Base-by-base conservation (phyloP, 2,888 invertebrate species). In the Sinhomidia bicolor region DNA sequence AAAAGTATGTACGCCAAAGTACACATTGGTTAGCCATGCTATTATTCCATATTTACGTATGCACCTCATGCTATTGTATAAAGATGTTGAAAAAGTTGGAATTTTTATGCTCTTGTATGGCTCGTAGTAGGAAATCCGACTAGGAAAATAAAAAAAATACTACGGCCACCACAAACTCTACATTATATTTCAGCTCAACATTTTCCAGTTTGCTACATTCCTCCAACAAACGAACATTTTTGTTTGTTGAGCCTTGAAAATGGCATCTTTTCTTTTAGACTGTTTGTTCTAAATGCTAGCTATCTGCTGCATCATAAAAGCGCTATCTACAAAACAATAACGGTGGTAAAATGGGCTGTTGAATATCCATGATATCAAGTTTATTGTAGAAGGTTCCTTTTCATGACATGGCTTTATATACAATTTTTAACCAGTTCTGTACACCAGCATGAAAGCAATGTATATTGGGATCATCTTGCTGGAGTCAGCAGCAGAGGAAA, bases 111-210 rank as follows among this genome's bases (percentile, higher is more conserved):
- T 51, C 78, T 71, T 17, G 26, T 44, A 14, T 81, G 65, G 2
- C 17, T 47, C 65, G 65, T 20, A 65, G 65, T 20, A 65, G 81
- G 65, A 81, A 51, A 81, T 81, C 65, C 65, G 62, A 44, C 20
- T 65, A 12, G 81, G 81, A 60, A 44, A 81, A 65, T 80, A 62
- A 80, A 65, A 81, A 57, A 65, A 65, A 62, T 81, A 65, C 60
- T 81, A 32, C 14, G 60, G 1, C 29, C 60, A 68, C 9, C 6
- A 9, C 23, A 71, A 23, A 9, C 26, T 7, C 47, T 60, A 29
- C 29, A 10, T 54, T n/a, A 3, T 23, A 29, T 1, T 23, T 71
- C 41, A 10, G 44, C 23, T 71, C 23, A 23, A 44, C 71, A 17
- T 71, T 44, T 57, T 62, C 1, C 12, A 7, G 62, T 20, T 44